Percentiles rank a stretch among this genome's conserved stretches.
These are phyloP conservation scores for Thymallus thymallus DNA, from an alignment of 2,113 vertebrate species.

Conservation along the genomic window DNA sequence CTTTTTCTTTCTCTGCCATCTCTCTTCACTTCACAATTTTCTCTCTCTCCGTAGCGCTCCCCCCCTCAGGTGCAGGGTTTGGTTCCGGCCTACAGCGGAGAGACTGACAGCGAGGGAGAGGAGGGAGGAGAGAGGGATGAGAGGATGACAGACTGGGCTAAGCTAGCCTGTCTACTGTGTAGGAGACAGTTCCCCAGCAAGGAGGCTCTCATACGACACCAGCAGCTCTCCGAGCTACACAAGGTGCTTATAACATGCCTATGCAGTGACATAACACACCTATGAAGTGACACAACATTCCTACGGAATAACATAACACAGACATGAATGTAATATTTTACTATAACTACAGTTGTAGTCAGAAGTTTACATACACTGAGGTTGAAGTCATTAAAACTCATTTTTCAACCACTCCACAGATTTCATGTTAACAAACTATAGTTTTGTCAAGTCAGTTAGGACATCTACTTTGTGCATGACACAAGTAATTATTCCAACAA, in stretches of 20 bases:
- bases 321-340: no score
- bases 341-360: no score
- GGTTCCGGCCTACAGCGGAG: constrained; percentile 83
- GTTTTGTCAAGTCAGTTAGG: no score
- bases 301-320: neutral
- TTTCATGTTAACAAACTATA: no score
- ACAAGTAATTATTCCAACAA: no score
- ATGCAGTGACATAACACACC: neutral
- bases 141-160: constrained; percentile 86
- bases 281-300: neutral
- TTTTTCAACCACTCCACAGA: no score
- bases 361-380: no score
- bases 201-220: constrained; percentile 86
- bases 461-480: no score
- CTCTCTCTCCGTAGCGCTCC: constrained; percentile 42
- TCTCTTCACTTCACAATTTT: neutral
- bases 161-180: constrained; percentile 88
- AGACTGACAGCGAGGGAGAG: constrained; percentile 86
- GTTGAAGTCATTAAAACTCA: no score
- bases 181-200: constrained; percentile 90
- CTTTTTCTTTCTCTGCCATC: neutral
- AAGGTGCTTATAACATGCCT: constrained; percentile 69
- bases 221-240: constrained; percentile 89
- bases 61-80: constrained; percentile 70
- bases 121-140: constrained; percentile 79